A percentile compares a stretch with the other conserved stretches of the same genome.
phyloP scores from a whole-genome alignment of 2,113 vertebrate species.

The Odocoileus virginianus region DNA sequence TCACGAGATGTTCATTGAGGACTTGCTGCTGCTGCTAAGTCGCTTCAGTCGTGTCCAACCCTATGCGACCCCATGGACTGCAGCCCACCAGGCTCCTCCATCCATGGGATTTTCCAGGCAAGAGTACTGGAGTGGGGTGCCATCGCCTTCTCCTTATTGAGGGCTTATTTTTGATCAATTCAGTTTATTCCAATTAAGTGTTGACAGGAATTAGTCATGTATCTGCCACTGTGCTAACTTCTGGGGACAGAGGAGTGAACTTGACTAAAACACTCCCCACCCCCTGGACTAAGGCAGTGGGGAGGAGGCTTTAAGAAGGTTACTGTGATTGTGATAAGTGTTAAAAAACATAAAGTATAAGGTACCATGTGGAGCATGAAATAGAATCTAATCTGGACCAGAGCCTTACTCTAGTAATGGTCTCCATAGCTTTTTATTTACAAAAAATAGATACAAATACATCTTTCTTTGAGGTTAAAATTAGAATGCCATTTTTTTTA shows the following conservation, averaged over 20 bases:
- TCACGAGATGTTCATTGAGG: background rate
- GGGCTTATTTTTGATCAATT: conserved; percentile 21
- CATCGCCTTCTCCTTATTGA: background rate
- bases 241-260: background rate
- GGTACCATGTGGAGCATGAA: background rate
- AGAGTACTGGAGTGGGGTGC: background rate
- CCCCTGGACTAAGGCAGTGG: rapidly evolving
- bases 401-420: background rate
- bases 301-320: background rate
- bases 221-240: background rate
- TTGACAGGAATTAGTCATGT: background rate
- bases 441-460: background rate
- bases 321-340: background rate
- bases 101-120: background rate
- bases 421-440: background rate
- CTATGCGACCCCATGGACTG: rapidly evolving
- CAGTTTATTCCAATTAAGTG: background rate
- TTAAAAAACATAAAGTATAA: background rate
- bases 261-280: background rate
- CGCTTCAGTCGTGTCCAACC: background rate
- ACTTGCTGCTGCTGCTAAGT: background rate
- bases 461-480: background rate
- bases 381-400: background rate
- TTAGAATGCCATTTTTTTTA: background rate
- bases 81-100: background rate